phyloP scores from a whole-genome alignment of 2,797 vertebrate species.

The Anas acuta region DNA sequence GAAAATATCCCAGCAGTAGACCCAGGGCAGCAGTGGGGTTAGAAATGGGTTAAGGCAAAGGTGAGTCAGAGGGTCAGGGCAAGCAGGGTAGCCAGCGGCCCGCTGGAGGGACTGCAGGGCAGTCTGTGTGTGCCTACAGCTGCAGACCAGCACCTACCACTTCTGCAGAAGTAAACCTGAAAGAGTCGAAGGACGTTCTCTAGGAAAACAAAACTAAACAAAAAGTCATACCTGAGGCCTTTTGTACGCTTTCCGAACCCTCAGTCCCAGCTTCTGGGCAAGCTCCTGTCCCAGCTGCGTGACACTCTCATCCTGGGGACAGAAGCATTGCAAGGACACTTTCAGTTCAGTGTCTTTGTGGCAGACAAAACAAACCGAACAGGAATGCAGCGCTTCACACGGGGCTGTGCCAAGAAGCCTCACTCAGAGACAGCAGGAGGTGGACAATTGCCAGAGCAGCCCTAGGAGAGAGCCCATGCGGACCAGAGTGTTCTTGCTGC shows the following conservation, averaged over 20 bases:
- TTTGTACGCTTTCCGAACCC: constrained; percentile 94
- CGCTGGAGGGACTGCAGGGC: not conserved
- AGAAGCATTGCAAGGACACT: not conserved
- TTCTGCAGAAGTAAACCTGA: not conserved
- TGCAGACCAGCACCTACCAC: not conserved
- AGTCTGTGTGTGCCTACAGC: not conserved
- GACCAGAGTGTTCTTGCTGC: not conserved
- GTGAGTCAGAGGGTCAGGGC: not conserved
- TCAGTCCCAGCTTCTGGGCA: constrained; percentile 92
- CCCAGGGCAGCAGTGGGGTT: not conserved
- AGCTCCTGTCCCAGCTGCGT: constrained; percentile 94
- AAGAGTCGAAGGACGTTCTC: not conserved
- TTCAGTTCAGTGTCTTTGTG: constrained; percentile 7
- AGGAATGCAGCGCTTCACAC: not conserved
- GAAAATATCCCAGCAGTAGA: not conserved
- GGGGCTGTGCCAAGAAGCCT: not conserved
- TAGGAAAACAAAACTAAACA: not conserved
- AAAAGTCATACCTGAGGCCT: constrained; percentile 85
- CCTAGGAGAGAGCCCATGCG: not conserved
- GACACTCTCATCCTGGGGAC: constrained; percentile 89
- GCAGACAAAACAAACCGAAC: not conserved
- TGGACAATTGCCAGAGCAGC: not conserved
- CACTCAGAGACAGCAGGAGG: not conserved
- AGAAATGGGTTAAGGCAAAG: not conserved
- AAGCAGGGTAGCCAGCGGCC: not conserved